Conservation (phyloP, 2,888 invertebrate species). For the Protonemura montana region DNA sequence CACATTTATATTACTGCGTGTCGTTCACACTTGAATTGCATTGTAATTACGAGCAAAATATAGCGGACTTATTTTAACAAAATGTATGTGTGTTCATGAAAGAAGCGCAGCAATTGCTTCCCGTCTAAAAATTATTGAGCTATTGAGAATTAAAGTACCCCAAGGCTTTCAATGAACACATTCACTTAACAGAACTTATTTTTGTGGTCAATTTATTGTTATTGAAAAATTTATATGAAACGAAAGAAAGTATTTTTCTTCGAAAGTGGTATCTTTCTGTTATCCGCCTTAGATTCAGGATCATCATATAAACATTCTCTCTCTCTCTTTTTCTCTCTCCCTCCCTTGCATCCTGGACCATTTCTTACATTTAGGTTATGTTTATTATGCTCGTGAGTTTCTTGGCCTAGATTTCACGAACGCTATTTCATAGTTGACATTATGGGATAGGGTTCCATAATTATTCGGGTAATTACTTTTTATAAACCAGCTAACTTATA, state of each 20-base stretch:
- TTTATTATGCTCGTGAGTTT: background rate
- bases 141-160: too few species aligned
- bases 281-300: background rate
- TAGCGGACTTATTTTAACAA: background rate
- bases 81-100: background rate
- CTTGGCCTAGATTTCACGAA: background rate
- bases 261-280: background rate
- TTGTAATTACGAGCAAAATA: background rate
- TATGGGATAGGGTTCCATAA: conserved; percentile 26
- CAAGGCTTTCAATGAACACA: too few species aligned
- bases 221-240: background rate
- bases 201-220: background rate
- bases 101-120: too few species aligned
- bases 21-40: background rate
- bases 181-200: background rate
- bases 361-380: background rate
- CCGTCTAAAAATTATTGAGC: too few species aligned
- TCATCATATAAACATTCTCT: background rate
- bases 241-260: background rate
- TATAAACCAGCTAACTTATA: conserved; percentile 34
- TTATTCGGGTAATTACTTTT: conserved; percentile 37
- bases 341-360: background rate
- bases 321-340: too few species aligned
- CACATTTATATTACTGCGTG: background rate
- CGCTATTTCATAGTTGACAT: conserved; percentile 31